Evolutionary conservation across 2,113 vertebrate genomes (phyloP).

Genomic region (human): DNA sequence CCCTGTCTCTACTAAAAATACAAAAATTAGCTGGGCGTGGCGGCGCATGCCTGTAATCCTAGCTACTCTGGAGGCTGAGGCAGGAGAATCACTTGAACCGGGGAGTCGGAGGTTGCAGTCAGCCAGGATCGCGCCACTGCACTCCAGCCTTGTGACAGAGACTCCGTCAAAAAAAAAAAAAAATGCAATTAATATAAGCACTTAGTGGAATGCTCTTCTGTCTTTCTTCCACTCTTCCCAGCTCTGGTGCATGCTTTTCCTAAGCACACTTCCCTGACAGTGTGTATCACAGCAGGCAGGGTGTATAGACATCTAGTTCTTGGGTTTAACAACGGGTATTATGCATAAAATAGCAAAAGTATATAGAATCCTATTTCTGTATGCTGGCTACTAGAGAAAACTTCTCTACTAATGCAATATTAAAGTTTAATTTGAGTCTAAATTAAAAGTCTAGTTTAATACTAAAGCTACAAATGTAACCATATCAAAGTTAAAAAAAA

Average conservation of each 20-base stretch:
- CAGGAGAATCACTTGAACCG: too few species aligned
- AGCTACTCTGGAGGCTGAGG: too few species aligned
- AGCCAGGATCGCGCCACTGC: too few species aligned
- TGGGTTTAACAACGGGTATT: background rate
- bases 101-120: too few species aligned
- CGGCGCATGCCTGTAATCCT: too few species aligned
- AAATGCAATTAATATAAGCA: background rate
- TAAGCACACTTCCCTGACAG: background rate
- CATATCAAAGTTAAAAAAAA: background rate
- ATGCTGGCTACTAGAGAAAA: background rate
- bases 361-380: background rate
- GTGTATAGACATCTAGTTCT: background rate
- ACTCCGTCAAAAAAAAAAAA: background rate
- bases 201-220: background rate
- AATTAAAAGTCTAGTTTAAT: background rate
- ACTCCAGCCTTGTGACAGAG: too few species aligned
- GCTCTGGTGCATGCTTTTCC: background rate
- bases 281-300: too few species aligned
- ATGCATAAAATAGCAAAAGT: background rate
- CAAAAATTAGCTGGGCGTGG: too few species aligned
- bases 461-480: background rate
- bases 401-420: background rate
- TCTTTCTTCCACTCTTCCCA: background rate
- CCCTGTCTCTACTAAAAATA: too few species aligned
- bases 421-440: background rate